Evolutionary conservation across 1,140 invertebrate species (phyloP).

Genomic region (Sarcophaga bullata): DNA sequence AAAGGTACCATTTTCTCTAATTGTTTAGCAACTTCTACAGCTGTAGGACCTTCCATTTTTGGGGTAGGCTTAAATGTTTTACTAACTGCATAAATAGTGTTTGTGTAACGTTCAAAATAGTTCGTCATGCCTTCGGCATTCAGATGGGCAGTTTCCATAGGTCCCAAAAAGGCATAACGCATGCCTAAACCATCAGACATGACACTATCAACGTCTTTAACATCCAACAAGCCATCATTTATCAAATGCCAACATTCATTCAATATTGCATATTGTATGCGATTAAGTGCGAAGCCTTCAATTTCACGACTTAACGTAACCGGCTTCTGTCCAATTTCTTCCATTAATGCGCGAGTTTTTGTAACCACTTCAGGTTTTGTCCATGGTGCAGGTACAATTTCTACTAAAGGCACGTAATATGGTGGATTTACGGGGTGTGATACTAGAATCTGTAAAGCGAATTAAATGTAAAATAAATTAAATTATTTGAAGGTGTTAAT

Average conservation of each 20-base stretch:
- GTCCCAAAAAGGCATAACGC: constrained; percentile 94
- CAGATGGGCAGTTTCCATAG: constrained; percentile 92
- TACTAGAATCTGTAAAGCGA: constrained; percentile 60
- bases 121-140: constrained; percentile 88
- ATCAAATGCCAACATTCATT: constrained; percentile 93
- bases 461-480: constrained; percentile 4
- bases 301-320: constrained; percentile 87
- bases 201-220: constrained; percentile 90
- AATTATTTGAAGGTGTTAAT: neutral
- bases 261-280: constrained; percentile 95
- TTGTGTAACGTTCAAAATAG: constrained; percentile 74
- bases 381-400: constrained; percentile 94
- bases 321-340: constrained; percentile 90
- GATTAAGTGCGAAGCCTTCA: constrained; percentile 91
- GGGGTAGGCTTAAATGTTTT: constrained; percentile 80
- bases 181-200: constrained; percentile 95
- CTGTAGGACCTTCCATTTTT: constrained; percentile 73
- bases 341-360: constrained; percentile 81
- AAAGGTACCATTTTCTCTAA: constrained; percentile 79
- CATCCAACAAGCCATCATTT: constrained; percentile 82
- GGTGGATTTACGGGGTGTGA: constrained; percentile 97
- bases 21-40: constrained; percentile 72
- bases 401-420: constrained; percentile 93
- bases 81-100: constrained; percentile 82
- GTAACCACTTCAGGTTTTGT: constrained; percentile 70